Evolutionary conservation across 2,888 invertebrate genomes (phyloP), one percentile per base, ranked within the genome.

Genomic region (Elmis aenea): DNA sequence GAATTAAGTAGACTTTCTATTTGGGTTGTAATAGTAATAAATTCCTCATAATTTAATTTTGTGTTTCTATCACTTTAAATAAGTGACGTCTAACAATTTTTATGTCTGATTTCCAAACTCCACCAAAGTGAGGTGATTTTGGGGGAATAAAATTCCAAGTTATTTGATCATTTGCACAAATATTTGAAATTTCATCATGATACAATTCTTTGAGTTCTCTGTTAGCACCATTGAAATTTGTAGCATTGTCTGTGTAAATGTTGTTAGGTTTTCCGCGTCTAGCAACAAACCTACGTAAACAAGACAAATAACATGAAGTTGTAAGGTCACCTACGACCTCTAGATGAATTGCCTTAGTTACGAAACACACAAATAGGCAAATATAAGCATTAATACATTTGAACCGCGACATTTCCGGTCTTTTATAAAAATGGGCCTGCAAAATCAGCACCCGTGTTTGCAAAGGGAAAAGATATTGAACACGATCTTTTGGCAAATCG

Each of bases 381-480:
- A 53, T 15, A 18, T 52, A 55, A 0, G 28, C 30, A 28, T 54
- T 53, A 8, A 33, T 31, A 1, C 36, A 8, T 33, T 50, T 51
- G 5, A 14, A 13, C 33, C 33, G 9, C 51, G 26, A n/a, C 25
- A 15, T 36, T 48, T 40, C 12, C 48, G 42, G 31, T 56, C 52
- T 21, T 55, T 57, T 0, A 55, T 2, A 33, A 27, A 30, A 55
- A 47, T n/a, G 51, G 55, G 10, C 54, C 55, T 12, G 45, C 52
- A 34, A 47, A 57, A 28, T 56, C 55, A 2, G 48, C 34, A 6
- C 54, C 58, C 1, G 38, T 34, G 13, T 52, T 46, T 3, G 9
- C 11, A 39, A 58, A 60, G 3, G 55, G 52, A 10, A 42, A 21
- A 3, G 32, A 32, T 8, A 20, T 11, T 2, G 33, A 1, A 55